These are phyloP conservation scores for Chironomus striatipennis DNA, from an alignment of 1,140 invertebrate genomes.

Conservation along the genomic window DNA sequence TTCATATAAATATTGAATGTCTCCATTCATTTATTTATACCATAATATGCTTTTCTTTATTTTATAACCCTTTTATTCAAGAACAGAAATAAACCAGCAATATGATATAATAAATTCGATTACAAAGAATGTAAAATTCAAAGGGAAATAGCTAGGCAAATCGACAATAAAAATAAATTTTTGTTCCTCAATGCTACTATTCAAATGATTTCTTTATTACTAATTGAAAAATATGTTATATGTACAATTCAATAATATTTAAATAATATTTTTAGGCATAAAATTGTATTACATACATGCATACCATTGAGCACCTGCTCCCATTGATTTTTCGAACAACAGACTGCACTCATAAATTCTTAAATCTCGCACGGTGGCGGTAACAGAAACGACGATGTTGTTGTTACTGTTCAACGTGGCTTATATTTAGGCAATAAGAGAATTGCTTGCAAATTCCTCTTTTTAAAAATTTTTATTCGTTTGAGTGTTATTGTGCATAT, in stretches of 20 bases:
- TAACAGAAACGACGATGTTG: not conserved
- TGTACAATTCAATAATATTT: not conserved
- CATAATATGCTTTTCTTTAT: too few relatives aligned
- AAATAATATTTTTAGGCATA: slow-evolving; percentile 14
- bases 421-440: not conserved
- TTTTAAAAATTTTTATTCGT: not conserved
- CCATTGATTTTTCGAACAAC: not conserved
- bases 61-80: too few relatives aligned
- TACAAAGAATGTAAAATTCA: too few relatives aligned
- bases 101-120: too few relatives aligned
- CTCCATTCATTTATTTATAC: too few relatives aligned
- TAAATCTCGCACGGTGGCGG: not conserved
- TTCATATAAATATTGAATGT: too few relatives aligned
- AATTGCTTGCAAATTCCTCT: not conserved
- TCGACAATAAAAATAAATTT: too few relatives aligned
- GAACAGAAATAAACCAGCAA: too few relatives aligned
- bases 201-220: slow-evolving; percentile 9
- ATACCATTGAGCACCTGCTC: not conserved
- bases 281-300: not conserved
- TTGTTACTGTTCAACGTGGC: not conserved
- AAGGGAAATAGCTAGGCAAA: too few relatives aligned
- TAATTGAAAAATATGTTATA: slow-evolving; percentile 10
- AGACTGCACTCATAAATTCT: not conserved
- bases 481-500: not conserved
- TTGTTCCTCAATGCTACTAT: not conserved